phyloP scores from a whole-genome alignment of 2,888 invertebrate genomes.

The Orgyia antiqua region DNA sequence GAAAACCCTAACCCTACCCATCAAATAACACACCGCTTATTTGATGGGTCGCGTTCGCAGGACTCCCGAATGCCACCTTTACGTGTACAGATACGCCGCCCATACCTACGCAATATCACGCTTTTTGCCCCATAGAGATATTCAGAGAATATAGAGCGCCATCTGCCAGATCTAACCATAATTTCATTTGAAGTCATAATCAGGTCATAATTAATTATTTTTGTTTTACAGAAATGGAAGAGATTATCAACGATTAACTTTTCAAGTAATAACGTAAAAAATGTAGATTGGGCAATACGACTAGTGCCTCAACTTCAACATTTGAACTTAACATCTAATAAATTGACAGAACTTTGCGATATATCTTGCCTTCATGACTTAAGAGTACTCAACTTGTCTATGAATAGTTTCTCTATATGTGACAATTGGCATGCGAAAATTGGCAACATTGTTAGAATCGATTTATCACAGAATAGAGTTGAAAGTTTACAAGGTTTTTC shows the following conservation, averaged over 20 bases:
- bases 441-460: conserved; percentile 91
- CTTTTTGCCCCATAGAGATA: no score
- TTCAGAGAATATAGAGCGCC: no score
- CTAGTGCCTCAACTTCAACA: conserved; percentile 84
- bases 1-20: no score
- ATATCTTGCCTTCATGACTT: conserved; percentile 88
- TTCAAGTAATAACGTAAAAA: conserved; percentile 86
- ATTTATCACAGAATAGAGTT: conserved; percentile 91
- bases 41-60: no score
- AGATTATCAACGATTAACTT: conserved; percentile 85
- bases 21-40: no score
- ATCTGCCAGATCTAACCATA: no score
- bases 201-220: no score
- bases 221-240: conserved; percentile 80
- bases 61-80: no score
- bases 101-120: no score
- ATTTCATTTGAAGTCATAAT: no score
- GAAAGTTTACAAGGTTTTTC: conserved; percentile 84
- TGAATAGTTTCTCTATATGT: conserved; percentile 85
- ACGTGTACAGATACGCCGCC: no score
- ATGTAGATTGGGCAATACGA: conserved; percentile 89
- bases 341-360: conserved; percentile 84
- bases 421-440: conserved; percentile 90
- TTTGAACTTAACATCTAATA: conserved; percentile 88
- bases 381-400: conserved; percentile 86